Percentiles rank a stretch among this genome's conserved stretches.
Evolutionary conservation across 2,797 vertebrate species (phyloP).

Genomic region (Crocodylus rhombifer): DNA sequence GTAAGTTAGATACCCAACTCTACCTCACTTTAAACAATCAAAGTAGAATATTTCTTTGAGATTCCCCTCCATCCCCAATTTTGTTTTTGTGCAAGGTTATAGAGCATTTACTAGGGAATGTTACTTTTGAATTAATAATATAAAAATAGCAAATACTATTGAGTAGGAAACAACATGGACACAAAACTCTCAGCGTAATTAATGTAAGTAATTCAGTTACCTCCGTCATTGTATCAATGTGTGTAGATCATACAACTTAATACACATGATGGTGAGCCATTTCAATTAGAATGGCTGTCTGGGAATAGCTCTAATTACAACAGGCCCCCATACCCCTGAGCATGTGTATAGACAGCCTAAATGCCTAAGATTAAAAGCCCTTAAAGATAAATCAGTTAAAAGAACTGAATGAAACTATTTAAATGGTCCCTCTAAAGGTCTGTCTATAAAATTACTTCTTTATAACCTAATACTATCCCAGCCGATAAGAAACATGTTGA

Average conservation of each 20-base stretch:
- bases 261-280: too few species aligned
- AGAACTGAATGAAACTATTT: background rate
- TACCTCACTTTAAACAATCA: background rate
- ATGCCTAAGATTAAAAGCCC: background rate
- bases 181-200: background rate
- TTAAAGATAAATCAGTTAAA: background rate
- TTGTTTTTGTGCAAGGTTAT: background rate
- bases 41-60: background rate
- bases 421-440: background rate
- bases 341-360: too few species aligned
- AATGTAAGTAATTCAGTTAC: background rate
- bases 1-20: background rate
- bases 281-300: too few species aligned
- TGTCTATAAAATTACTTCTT: background rate
- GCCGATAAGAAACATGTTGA: background rate
- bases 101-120: background rate
- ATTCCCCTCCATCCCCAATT: fast-evolving
- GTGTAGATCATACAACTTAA: background rate
- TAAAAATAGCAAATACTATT: background rate
- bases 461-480: background rate
- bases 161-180: background rate
- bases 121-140: background rate
- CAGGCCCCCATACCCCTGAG: too few species aligned
- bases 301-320: too few species aligned
- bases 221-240: background rate